Evolutionary conservation across 2,113 vertebrate species (phyloP).

Genomic region (Synchiropus splendidus): DNA sequence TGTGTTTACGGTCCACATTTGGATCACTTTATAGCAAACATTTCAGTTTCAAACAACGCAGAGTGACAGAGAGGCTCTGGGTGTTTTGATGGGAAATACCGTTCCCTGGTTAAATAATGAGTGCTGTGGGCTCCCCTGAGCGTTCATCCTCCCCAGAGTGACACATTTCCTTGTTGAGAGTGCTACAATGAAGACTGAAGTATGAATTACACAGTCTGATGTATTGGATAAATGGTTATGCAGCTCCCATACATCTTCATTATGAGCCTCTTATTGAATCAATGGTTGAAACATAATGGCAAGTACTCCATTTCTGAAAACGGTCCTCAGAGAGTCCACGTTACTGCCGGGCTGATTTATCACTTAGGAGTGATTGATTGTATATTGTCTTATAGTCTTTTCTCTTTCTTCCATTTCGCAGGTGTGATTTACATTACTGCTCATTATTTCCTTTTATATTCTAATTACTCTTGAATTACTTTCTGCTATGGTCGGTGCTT

Average conservation of each 20-base stretch:
- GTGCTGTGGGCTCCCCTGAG: constrained; percentile 23
- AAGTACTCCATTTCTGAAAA: constrained; percentile 48
- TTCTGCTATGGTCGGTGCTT: no score
- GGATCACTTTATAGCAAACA: no score
- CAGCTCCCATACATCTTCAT: constrained; percentile 60
- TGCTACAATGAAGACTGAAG: constrained; percentile 58
- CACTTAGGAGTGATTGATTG: constrained; percentile 33
- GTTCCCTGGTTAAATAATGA: constrained; percentile 51
- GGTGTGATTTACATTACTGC: no score
- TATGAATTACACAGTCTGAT: constrained; percentile 54
- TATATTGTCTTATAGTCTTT: constrained; percentile 16
- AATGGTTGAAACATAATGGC: constrained; percentile 49
- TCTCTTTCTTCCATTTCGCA: constrained; percentile 12
- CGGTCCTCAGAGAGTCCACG: constrained; percentile 34
- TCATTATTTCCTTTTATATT: no score
- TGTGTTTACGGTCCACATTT: no score
- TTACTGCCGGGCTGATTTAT: constrained; percentile 37
- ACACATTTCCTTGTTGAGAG: constrained; percentile 38
- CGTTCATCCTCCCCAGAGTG: constrained; percentile 41
- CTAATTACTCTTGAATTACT: no score
- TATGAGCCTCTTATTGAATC: constrained; percentile 57
- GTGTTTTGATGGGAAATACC: constrained; percentile 45
- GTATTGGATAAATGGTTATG: constrained; percentile 55
- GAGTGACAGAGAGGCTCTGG: constrained; percentile 10
- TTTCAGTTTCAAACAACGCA: not conserved